phyloP scores from a whole-genome alignment of 2,888 invertebrate species.

The Drosophila merina region DNA sequence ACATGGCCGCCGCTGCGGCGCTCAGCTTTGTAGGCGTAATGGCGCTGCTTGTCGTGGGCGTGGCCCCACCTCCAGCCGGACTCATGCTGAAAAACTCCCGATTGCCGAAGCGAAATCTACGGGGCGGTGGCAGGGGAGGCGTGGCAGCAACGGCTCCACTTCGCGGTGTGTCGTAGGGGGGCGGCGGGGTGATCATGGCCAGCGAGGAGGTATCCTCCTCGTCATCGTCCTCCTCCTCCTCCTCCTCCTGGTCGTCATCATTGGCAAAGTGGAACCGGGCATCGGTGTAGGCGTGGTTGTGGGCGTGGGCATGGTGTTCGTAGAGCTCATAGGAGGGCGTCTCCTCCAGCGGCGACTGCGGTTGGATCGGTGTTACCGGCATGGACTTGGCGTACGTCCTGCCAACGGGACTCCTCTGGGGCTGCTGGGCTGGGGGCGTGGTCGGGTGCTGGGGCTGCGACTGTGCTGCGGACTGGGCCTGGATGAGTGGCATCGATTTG shows the following conservation, averaged over 20 bases:
- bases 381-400: constrained; percentile 69
- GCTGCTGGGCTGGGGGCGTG: constrained; percentile 23
- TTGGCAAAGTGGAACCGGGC: constrained; percentile 51
- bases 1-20: constrained; percentile 82
- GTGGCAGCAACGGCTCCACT: constrained; percentile 27
- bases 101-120: constrained; percentile 79
- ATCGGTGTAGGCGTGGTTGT: constrained; percentile 55
- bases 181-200: constrained; percentile 82
- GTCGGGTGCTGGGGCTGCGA: constrained; percentile 15
- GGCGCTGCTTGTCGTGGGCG: constrained; percentile 65
- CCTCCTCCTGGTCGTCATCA: constrained; percentile 30
- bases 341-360: constrained; percentile 73
- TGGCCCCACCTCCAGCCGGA: constrained; percentile 56
- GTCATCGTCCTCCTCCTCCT: constrained; percentile 51
- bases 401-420: constrained; percentile 15
- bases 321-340: constrained; percentile 69
- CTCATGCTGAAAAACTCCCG: constrained; percentile 81
- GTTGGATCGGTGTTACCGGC: constrained; percentile 75
- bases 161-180: constrained; percentile 77
- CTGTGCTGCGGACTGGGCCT: constrained; percentile 69
- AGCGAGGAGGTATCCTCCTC: constrained; percentile 75
- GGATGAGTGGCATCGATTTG: constrained; percentile 84
- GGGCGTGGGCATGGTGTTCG: constrained; percentile 58
- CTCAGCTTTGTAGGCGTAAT: constrained; percentile 81
- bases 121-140: constrained; percentile 71